Evolutionary conservation across 2,888 invertebrate species (phyloP), one percentile per base, ranked within the genome.

Genomic region (Ceraclea dissimilis): DNA sequence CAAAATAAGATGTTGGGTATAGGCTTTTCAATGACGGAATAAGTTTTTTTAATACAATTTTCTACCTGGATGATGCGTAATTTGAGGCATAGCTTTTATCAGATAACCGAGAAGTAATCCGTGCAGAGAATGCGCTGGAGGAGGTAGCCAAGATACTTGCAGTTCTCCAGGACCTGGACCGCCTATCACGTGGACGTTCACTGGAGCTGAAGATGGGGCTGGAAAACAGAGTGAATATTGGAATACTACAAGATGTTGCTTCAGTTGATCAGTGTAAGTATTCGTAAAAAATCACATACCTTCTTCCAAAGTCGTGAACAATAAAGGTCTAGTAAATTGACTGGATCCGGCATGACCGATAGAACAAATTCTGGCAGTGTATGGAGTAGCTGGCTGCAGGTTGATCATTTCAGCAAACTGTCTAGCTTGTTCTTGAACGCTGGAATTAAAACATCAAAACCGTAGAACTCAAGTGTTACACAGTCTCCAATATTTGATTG

Each of bases 91-190:
- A 13, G 62, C 62, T 46, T 51, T 62, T 31, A 62, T 52, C n/a
- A 58, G 86, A 74, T 88, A 90, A 43, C 88, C 88, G 69, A 81
- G 79, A 63, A 84, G 79, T 63, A 81, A 71, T 58, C 83, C 83
- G 63, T 83, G 83, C 69, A 82, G 82, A 66, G 78, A 76, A 67
- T 77, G 76, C 63, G 76, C 69, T 54, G 80, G 81, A 26, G 82
- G 83, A 60, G 80, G 79, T 63, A 76, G 78, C 90, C 90, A 90
- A 39, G 83, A 79, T 6, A 88, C 77, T 66, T 82, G 80, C 44
- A 89, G 71, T 62, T 86, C 83, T 52, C 83, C 83, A 19, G 83
- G 78, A 49, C 80, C 80, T 31, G 81, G 75, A 1, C 86, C 79
- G 76, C 54, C 49, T 43, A 57, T 57, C 5, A 54, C 62, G 10